Percentiles rank a stretch among this genome's conserved stretches.
Conservation (phyloP, 2,113 vertebrate species). For the Romanogobio albipinnatus region DNA sequence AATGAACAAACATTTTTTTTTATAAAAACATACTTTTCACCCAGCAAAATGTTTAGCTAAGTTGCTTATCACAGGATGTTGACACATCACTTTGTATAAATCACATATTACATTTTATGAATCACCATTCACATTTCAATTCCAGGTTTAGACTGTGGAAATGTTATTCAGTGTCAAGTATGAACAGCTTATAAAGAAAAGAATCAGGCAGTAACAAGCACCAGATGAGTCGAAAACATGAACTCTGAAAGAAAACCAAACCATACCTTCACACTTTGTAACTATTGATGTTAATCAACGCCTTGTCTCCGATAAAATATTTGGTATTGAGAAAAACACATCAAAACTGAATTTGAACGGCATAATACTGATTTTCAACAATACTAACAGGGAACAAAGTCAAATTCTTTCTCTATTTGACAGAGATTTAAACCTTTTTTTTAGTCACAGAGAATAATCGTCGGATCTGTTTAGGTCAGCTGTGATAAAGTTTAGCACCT, state of each 20-base stretch:
- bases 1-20: not conserved
- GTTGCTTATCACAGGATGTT: constrained; percentile 3
- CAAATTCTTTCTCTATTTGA: not conserved
- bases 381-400: not conserved
- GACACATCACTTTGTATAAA: constrained; percentile 15
- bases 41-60: constrained; percentile 21
- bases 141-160: constrained; percentile 7
- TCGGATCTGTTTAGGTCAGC: not conserved
- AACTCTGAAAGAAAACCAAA: not conserved
- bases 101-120: constrained; percentile 17
- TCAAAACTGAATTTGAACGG: not conserved
- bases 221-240: constrained; percentile 39
- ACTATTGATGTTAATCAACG: not conserved
- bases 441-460: constrained; percentile 25
- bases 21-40: constrained; percentile 8
- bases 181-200: constrained; percentile 44
- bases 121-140: constrained; percentile 46
- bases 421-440: constrained; percentile 3
- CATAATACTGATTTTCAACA: constrained; percentile 18
- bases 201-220: constrained; percentile 32
- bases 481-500: constrained; percentile 26
- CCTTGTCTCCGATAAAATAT: not conserved
- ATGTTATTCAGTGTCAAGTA: constrained; percentile 32
- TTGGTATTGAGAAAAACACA: not conserved
- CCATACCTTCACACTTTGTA: constrained; percentile 21